phyloP scores from a whole-genome alignment of 2,888 invertebrate species.

The Liposcelis brunnea region DNA sequence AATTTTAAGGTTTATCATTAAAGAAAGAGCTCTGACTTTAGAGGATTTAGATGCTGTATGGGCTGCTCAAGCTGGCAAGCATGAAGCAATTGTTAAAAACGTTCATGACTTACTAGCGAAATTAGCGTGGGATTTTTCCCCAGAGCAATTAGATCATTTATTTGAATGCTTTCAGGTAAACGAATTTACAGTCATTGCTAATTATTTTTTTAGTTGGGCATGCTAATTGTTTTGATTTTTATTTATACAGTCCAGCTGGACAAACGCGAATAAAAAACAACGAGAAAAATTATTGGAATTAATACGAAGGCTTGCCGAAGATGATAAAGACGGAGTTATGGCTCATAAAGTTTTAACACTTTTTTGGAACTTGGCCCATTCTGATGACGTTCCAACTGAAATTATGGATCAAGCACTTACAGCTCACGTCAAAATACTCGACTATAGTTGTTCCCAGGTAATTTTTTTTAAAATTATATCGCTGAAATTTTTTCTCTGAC shows the following conservation, averaged over 20 bases:
- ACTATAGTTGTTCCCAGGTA: conserved; percentile 88
- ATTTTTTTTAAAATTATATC: conserved; percentile 7
- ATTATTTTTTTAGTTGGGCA: neutral
- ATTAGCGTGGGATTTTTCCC: conserved; percentile 95
- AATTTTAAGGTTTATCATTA: conserved; percentile 91
- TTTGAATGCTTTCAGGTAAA: conserved; percentile 90
- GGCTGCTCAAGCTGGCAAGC: conserved; percentile 94
- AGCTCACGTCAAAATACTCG: conserved; percentile 91
- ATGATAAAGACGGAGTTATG: conserved; percentile 98
- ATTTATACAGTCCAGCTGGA: conserved; percentile 63
- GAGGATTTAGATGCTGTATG: conserved; percentile 90
- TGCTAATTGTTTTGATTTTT: conserved; percentile 10
- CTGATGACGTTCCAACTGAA: conserved; percentile 89
- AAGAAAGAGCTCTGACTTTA: conserved; percentile 72
- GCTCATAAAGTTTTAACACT: conserved; percentile 87
- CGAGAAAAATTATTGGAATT: conserved; percentile 87
- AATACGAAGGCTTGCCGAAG: conserved; percentile 86
- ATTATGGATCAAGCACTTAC: conserved; percentile 92
- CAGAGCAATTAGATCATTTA: conserved; percentile 90
- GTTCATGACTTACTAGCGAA: conserved; percentile 92
- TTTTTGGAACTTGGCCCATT: conserved; percentile 94
- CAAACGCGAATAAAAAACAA: conserved; percentile 87
- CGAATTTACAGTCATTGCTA: neutral
- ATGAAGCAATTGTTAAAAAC: conserved; percentile 96
- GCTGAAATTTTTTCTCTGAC: neutral